Conservation (phyloP, 2,113 vertebrate genomes). For the Mirza zaza region DNA sequence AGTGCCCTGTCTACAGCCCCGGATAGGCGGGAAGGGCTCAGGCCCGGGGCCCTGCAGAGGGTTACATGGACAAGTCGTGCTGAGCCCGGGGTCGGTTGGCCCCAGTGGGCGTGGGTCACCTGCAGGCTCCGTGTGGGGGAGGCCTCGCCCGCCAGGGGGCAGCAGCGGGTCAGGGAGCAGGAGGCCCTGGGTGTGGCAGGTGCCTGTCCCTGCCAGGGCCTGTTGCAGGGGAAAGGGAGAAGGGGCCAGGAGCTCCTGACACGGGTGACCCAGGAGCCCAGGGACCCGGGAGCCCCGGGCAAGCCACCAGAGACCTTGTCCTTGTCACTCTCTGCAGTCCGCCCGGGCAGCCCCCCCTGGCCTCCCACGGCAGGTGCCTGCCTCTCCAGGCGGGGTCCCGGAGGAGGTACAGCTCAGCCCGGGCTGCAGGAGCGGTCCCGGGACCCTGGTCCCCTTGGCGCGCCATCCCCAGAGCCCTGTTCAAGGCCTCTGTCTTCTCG, state of each 20-base stretch:
- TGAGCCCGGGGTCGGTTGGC: background rate
- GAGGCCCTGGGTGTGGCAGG: background rate
- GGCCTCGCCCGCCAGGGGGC: slow-evolving; percentile 15
- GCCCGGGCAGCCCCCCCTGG: background rate
- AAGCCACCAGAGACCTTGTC: background rate
- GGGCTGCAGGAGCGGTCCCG: background rate
- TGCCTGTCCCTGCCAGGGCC: too few relatives aligned
- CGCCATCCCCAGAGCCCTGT: slow-evolving; percentile 61
- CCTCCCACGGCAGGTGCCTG: background rate
- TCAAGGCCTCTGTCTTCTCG: slow-evolving; percentile 55
- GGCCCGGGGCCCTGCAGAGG: background rate
- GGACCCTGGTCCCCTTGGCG: slow-evolving; percentile 27
- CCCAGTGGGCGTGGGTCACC: background rate
- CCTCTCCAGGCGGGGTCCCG: background rate
- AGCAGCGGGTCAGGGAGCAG: background rate
- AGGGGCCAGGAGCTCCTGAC: too few relatives aligned
- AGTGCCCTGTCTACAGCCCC: accelerated
- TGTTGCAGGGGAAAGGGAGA: too few relatives aligned
- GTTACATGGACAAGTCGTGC: background rate
- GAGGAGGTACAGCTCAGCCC: background rate
- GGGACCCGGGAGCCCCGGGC: background rate
- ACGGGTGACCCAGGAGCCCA: background rate
- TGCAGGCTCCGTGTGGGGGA: background rate
- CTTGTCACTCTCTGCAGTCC: background rate
- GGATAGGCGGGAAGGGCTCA: background rate